Base-by-base conservation (phyloP, 2,797 vertebrate species). In the Macropus fuliginosus region DNA sequence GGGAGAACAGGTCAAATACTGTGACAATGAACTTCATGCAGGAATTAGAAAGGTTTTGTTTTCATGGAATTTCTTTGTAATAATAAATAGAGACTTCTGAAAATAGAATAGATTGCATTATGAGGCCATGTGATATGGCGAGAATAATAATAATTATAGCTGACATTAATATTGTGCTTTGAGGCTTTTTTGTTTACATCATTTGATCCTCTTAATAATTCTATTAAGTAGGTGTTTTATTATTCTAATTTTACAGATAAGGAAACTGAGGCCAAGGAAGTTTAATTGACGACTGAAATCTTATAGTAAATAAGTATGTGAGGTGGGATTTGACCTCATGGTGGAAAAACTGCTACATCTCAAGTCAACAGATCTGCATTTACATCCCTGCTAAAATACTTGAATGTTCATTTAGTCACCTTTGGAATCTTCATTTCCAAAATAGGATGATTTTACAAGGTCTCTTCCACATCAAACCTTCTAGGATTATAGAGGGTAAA, bases 61-160 rank as follows among this genome's bases (percentile, higher is more conserved):
- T 94, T 92, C 94, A 87, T 55, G 66, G 34, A 94, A 93, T 96
- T 96, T 96, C 91, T 57, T 29, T 91, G 5, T 91, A 57, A 91
- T 34, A 21, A 52, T 81, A 81, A 81, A 46, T 46, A 46, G 74
- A 81, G 74, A 21, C 74, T 81, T 81, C 40, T 81, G 74, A 46
- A 81, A 81, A 81, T 81, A 81, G 40, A 81, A 81, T 81, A 46
- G 18, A 81, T 46, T 46, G 18, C 74, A 46, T 81, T 81, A 27
- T 81, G 40, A 81, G 21, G 74, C 21, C 74, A 46, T 27, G 40
- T 81, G 40, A 81, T 81, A 8, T 11, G 3, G 40, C 46, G 21
- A 81, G 40, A 81, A 81, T 27, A 46, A 81, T 46, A 81, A 46
- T 81, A 81, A 46, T 46, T 81, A 81, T 81, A 46, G n/a, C n/a